Base-by-base conservation (phyloP, 2,888 invertebrate species). In the Perithous albicinctus region DNA sequence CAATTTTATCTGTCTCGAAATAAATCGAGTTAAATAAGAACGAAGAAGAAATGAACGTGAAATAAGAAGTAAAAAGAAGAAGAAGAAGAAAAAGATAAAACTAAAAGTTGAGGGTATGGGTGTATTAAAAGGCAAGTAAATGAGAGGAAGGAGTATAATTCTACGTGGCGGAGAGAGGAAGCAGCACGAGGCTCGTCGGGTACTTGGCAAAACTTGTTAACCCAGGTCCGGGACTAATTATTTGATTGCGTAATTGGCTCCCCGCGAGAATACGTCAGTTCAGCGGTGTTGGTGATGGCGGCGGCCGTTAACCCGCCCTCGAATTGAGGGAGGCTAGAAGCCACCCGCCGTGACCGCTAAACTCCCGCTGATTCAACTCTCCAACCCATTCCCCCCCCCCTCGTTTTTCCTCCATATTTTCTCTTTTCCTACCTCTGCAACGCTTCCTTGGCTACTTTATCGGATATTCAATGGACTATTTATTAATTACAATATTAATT, bases 171-270 rank as follows among this genome's bases (percentile, higher is more conserved):
- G 84, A 82, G 76, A 85, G 41, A 77, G 61, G 63, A 81, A 83
- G 84, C 85, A 87, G 87, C 86, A 84, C 86, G 87, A 29, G 67
- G 26, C 41, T 73, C 67, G 63, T 78, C 78, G 66, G 83, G 85
- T 86, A 85, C 87, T 85, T 86, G 75, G 75, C 79, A 85, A 87
- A 87, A 87, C 86, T 86, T 80, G 90, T 90, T 91, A 90, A 82
- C 90, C 87, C 81, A 89, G 90, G 89, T 91, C 90, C 89, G 90
- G 89, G 90, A 89, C 89, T 92, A 91, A 91, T 92, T 91, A 91
- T 90, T 91, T 90, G 91, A 91, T 91, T 91, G 88, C 89, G 89
- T 91, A 91, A 92, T 91, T 92, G 90, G 90, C 87, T 86, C 87
- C 86, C 90, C 88, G 87, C 83, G 78, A 80, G 38, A 80, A 54